Evolutionary conservation across 2,888 invertebrate species (phyloP), one percentile per base, ranked within the genome.

Genomic region (Rhingia campestris): DNA sequence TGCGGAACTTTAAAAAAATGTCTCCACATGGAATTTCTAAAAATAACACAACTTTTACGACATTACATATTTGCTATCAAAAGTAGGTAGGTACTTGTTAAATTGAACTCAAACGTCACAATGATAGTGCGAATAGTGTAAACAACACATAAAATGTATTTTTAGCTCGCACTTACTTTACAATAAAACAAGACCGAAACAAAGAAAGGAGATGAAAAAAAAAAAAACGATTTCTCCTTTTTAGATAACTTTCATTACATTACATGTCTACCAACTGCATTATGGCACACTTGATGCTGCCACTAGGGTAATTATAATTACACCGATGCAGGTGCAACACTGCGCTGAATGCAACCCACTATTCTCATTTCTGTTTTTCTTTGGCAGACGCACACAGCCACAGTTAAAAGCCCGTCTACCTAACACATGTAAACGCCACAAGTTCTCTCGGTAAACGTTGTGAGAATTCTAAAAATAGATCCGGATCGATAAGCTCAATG

Each of bases 401-500:
- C 79, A 69, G 22, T 22, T 9, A 10, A 54, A 22, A 22, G 22
- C 22, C 4, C 1, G 10, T 7, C 12, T 37, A 47, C 49, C 64
- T 32, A 14, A 77, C 39, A 84, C 84, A 72, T 10, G 43, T 66
- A 10, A 70, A 70, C 49, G 74, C 84, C 64, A 75, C 74, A 84
- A 84, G 80, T 84, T 84, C 80, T 80, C 64, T 80, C 53, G 47
- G 74, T 66, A 66, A 84, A 80, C 53, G 70, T 75, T 75, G 70
- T 80, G 82, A 70, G 56, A 59, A 70, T 74, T 86, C 87, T 86
- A 87, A 86, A 87, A 87, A 87, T 87, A 87, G 87, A 86, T 30
- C 79, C 63, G 72, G 86, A 87, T 87, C 87, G 87, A 87, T 87
- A 87, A 86, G 87, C 87, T 87, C 87, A 87, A 87, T 87, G 87